Evolutionary conservation across 2,888 invertebrate species (phyloP), one percentile per base, ranked within the genome.

Genomic region (Leucophenga maculata): DNA sequence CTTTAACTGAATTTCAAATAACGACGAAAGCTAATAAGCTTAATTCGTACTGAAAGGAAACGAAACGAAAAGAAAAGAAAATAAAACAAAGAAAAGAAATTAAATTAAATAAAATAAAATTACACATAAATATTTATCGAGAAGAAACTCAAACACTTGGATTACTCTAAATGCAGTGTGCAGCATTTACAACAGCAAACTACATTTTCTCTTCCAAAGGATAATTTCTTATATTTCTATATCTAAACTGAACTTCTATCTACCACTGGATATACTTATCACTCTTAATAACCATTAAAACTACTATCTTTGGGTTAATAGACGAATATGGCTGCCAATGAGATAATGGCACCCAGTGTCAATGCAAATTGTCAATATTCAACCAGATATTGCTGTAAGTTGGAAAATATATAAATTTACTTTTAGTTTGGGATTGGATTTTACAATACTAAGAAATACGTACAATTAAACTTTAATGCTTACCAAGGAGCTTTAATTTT

Each of bases 361-460:
- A 86, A 86, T 78, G 84, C 87, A 57, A 89, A 89, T 80, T 88
- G 88, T 74, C 88, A 89, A 79, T 88, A 89, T 76, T 88, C 89
- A 67, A 89, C 88, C 57, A 82, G 89, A 81, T 89, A 89, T 83
- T 89, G 89, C 80, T 89, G 89, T 89, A 89, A 89, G 89, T 88
- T 75, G 9, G n/a, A 22, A 31, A 57, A 44, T 59, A 44, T 31
- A 52, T 16, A 13, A 32, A 6, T 26, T 26, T 57, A 16, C 32
- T 39, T 39, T 39, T 26, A 26, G 26, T 26, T 39, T 39, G 3
- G 39, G 39, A 1, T 8, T 6, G 3, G 39, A 39, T 6, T 11
- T 39, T 8, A 9, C 4, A 26, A 4, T 26, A 26, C 2, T 26
- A 26, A 3, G 26, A 26, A 3, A 26, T 26, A 26, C 26, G 4